Base-by-base conservation (phyloP, 1,140 invertebrate genomes). In the Drusus annulatus region DNA sequence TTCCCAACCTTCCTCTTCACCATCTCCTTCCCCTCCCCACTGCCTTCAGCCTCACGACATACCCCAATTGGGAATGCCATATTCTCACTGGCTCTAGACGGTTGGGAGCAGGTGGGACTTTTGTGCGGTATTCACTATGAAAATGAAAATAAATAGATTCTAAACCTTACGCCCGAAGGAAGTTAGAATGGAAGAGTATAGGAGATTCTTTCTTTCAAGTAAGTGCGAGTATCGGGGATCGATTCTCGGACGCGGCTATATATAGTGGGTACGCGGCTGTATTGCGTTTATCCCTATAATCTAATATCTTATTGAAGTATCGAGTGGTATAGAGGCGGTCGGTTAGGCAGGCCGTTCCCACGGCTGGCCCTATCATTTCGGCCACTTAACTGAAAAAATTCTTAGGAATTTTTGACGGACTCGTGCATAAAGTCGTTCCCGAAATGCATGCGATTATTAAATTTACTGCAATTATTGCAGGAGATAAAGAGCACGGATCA, bases 351-450 rank as follows among this genome's bases (percentile, higher is more conserved):
- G 31, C 31, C 3, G 36, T 77, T 77, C 75, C 75, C 75, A 77
- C 75, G 75, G 60, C 51, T 16, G 50, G 71, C 10, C 71, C 71
- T 52, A 74, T 56, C 71, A 69, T 69, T 36, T 69, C 65, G 31
- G 16, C 65, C 65, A 69, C 28, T 69, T 69, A 69, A 28, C 25
- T 36, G 8, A 36, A 36, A 6, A 69, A 69, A 69, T 69, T 69
- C 65, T 36, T 69, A 17, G 50, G 71, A 56, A 74, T 21, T 54
- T 36, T 56, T 25, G 52, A 28, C 71, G n/a, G 13, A 54, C 45
- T 25, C 50, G 23, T 25, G 71, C 50, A 56, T 28, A 28, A 25
- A 13, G 23, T 21, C 13, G 15, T 56, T 23, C 52, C 50, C 45
- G 51, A 45, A 52, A 54, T 23, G 19, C 50, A 74, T 54, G 52